A percentile compares a stretch with the other conserved stretches of the same genome.
Evolutionary conservation across 2,113 vertebrate genomes (phyloP).

Genomic region (Alectura lathami): DNA sequence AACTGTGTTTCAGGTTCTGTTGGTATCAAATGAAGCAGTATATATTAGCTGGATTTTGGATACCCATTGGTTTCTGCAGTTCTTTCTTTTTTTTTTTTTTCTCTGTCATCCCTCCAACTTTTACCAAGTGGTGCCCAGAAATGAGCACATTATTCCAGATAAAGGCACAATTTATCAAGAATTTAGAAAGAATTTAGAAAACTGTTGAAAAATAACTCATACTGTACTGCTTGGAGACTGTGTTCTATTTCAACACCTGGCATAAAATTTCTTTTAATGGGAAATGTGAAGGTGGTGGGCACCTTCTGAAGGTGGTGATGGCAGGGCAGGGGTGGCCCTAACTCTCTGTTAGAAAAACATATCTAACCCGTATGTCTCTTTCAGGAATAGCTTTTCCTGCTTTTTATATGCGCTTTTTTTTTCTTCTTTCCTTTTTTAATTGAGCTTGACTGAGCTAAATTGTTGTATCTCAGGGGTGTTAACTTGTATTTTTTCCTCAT

Average conservation of each 20-base stretch:
- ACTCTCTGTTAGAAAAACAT: not conserved
- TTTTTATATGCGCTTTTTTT: not conserved
- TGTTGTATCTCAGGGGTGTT: not conserved
- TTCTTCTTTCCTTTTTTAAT: too few species aligned
- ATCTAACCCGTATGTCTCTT: not conserved
- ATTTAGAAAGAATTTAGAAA: not conserved
- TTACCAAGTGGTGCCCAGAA: not conserved
- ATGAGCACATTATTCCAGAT: not conserved
- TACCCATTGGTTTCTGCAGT: not conserved
- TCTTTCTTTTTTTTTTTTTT: not conserved
- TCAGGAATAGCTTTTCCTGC: not conserved
- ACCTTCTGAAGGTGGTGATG: too few species aligned
- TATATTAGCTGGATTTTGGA: not conserved
- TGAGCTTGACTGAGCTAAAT: not conserved
- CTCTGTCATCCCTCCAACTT: not conserved
- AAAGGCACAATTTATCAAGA: not conserved
- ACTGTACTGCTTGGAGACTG: not conserved
- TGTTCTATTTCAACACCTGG: not conserved
- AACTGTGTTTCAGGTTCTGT: not conserved
- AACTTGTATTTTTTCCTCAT: not conserved
- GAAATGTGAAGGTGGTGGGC: not conserved
- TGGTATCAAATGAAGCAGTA: not conserved
- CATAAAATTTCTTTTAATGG: not conserved
- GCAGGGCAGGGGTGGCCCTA: not conserved
- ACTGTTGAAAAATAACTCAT: not conserved